phyloP scores from a whole-genome alignment of 1,140 invertebrate species.

The Paraescarpia echinospica region DNA sequence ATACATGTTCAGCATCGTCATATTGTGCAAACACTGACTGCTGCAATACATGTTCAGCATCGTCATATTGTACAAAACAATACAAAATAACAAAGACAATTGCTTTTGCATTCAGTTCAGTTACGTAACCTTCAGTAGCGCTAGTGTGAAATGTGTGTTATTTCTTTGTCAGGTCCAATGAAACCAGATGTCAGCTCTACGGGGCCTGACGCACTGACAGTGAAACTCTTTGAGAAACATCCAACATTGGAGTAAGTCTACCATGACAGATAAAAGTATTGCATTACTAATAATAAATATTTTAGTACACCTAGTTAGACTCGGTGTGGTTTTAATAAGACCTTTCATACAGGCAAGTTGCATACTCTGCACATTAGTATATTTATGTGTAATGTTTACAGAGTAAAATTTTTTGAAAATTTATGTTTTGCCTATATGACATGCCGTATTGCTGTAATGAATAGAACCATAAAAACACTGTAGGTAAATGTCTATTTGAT shows the following conservation, averaged over 20 bases:
- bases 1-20: not conserved
- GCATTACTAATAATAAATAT: not conserved
- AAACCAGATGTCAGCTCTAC: not conserved
- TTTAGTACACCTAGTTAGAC: too few species aligned
- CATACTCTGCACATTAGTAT: too few species aligned
- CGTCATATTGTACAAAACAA: not conserved
- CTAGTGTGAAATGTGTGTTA: not conserved
- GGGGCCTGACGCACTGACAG: not conserved
- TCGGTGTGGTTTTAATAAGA: too few species aligned
- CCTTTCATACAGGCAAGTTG: too few species aligned
- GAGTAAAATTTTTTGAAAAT: too few species aligned
- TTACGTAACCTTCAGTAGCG: not conserved
- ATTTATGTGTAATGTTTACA: too few species aligned
- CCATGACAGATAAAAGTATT: not conserved
- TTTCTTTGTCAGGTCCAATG: not conserved
- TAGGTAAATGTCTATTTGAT: not conserved
- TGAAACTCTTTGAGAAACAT: not conserved
- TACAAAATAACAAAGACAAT: not conserved
- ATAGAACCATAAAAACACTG: not conserved
- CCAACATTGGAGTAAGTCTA: not conserved
- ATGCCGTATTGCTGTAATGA: too few species aligned
- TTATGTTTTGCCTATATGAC: too few species aligned
- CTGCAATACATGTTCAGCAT: not conserved
- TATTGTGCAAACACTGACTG: not conserved
- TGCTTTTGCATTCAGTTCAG: not conserved